phyloP scores from a whole-genome alignment of 2,888 invertebrate species.

The Schrankia costaestrigalis region DNA sequence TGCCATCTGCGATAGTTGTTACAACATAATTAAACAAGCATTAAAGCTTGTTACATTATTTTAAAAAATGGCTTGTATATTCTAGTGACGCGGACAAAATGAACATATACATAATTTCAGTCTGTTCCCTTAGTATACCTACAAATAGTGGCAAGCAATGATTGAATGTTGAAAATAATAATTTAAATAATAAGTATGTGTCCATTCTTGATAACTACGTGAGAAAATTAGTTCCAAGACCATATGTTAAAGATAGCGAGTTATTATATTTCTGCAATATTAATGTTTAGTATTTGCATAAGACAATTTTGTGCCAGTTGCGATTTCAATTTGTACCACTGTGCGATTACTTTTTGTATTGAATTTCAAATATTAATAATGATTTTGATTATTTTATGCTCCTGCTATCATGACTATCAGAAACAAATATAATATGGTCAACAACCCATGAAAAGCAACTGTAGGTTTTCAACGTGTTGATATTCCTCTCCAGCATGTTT shows the following conservation, averaged over 20 bases:
- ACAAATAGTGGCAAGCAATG: too few relatives aligned
- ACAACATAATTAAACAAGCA: too few relatives aligned
- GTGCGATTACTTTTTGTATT: slow-evolving; percentile 31
- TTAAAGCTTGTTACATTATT: too few relatives aligned
- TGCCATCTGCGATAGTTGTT: too few relatives aligned
- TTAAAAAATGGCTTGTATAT: too few relatives aligned
- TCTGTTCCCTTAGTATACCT: too few relatives aligned
- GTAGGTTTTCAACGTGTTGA: too few relatives aligned
- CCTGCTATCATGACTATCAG: not conserved
- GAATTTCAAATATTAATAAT: slow-evolving; percentile 27
- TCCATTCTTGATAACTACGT: slow-evolving; percentile 38
- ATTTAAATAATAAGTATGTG: slow-evolving; percentile 25
- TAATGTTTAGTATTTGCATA: slow-evolving; percentile 22
- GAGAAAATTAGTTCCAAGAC: slow-evolving; percentile 38
- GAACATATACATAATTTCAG: too few relatives aligned
- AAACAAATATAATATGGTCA: not conserved
- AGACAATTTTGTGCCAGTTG: slow-evolving; percentile 20
- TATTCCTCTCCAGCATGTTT: too few relatives aligned
- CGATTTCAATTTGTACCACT: slow-evolving; percentile 19
- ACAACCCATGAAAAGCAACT: too few relatives aligned
- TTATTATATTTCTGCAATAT: slow-evolving; percentile 48
- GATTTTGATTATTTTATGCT: slow-evolving; percentile 5
- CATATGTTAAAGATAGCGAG: slow-evolving; percentile 46
- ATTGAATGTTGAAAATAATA: slow-evolving; percentile 13
- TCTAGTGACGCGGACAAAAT: too few relatives aligned